These are phyloP conservation scores for Meteorus colon DNA, from an alignment of 2,888 invertebrate genomes.

Conservation along the genomic window DNA sequence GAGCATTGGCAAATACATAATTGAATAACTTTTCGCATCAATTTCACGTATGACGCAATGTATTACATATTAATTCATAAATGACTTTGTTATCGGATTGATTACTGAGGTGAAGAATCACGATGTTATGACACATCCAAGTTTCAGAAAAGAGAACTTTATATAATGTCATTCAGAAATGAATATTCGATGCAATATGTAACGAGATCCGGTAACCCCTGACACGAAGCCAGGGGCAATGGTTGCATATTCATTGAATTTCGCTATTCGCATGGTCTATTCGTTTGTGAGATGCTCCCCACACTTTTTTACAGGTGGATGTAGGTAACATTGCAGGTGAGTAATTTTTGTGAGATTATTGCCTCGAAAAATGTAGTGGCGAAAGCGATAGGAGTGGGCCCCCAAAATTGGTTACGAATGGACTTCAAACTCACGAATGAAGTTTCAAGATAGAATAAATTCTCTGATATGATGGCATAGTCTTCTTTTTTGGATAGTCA, in stretches of 20 bases:
- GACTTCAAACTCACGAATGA: no score
- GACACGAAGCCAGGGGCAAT: slow-evolving; percentile 56
- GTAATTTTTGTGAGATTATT: no score
- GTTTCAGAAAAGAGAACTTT: not conserved
- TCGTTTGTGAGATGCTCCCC: not conserved
- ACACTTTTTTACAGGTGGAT: slow-evolving; percentile 2
- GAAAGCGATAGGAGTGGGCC: no score
- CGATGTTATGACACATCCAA: not conserved
- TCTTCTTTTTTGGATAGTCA: no score
- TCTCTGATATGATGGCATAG: no score
- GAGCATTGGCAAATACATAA: no score
- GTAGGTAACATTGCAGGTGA: no score
- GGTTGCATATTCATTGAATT: slow-evolving; percentile 57
- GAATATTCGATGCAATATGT: slow-evolving; percentile 59
- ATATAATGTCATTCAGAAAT: slow-evolving; percentile 41
- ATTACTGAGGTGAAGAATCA: not conserved
- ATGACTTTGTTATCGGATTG: not conserved
- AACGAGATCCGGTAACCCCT: slow-evolving; percentile 67
- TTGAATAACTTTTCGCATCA: no score
- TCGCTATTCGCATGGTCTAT: not conserved
- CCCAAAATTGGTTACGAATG: no score
- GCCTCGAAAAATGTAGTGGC: no score
- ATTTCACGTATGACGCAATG: no score
- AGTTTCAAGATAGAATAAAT: no score
- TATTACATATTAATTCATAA: slow-evolving; percentile 1